Percentiles rank a stretch among this genome's conserved stretches.
Conservation (phyloP, 2,797 vertebrate genomes). For the Chiloscyllium punctatum region DNA sequence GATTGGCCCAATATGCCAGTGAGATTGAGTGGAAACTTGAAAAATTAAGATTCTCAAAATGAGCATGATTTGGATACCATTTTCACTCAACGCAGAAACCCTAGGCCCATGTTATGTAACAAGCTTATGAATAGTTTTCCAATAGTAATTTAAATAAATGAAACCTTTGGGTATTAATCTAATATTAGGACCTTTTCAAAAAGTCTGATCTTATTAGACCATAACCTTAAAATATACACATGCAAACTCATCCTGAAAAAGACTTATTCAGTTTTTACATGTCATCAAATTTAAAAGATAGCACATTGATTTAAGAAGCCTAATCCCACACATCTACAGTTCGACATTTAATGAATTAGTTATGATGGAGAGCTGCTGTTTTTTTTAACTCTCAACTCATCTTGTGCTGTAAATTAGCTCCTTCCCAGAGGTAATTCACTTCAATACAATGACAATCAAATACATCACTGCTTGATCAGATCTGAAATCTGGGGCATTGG, state of each 20-base stretch:
- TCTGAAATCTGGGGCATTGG: conserved; percentile 30
- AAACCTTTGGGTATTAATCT: not conserved
- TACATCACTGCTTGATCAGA: conserved; percentile 37
- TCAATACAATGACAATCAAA: conserved; percentile 38
- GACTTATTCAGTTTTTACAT: conserved; percentile 28
- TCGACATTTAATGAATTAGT: conserved; percentile 13
- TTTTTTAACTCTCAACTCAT: conserved; percentile 34
- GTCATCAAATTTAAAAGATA: conserved; percentile 18
- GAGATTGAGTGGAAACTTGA: not conserved
- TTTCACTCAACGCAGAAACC: not conserved
- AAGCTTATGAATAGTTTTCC: not conserved
- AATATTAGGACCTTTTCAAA: not conserved
- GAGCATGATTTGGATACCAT: not conserved
- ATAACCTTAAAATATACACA: not conserved
- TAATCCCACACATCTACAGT: not conserved
- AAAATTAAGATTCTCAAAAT: not conserved
- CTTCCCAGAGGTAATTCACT: conserved; percentile 33
- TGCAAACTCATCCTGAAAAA: not conserved
- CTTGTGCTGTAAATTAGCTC: conserved; percentile 34
- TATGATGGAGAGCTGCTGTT: conserved; percentile 29
- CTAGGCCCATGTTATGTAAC: not conserved
- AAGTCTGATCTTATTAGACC: not conserved
- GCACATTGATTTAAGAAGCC: conserved; percentile 7
- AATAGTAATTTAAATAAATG: not conserved
- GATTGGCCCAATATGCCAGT: not conserved